Evolutionary conservation across 2,888 invertebrate genomes (phyloP).

Genomic region (Antheraea yamamai): DNA sequence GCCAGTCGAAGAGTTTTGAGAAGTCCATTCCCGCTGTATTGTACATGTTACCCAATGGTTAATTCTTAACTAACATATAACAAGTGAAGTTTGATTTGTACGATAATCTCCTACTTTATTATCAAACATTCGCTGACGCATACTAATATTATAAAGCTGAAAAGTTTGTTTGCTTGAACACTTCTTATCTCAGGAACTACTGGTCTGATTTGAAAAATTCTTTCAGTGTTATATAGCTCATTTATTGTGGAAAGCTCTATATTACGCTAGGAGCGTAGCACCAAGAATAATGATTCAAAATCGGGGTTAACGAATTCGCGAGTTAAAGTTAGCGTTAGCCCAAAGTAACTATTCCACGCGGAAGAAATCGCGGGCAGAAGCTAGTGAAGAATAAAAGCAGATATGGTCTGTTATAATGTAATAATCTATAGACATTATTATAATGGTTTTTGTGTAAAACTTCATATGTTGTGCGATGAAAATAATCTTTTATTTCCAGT

Average conservation of each 20-base stretch:
- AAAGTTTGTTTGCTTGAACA: too few species aligned
- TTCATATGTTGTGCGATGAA: background rate
- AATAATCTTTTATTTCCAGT: background rate
- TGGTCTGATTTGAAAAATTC: too few species aligned
- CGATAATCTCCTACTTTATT: background rate
- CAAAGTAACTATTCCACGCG: too few species aligned
- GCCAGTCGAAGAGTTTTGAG: slow-evolving; percentile 42
- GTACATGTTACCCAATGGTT: background rate
- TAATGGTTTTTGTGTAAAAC: background rate
- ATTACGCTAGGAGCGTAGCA: too few species aligned
- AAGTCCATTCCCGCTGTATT: slow-evolving; percentile 26
- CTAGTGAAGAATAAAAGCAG: background rate
- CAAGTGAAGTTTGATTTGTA: background rate
- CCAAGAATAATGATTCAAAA: too few species aligned
- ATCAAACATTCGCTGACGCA: background rate
- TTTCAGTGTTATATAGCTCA: too few species aligned
- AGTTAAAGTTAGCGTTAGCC: too few species aligned
- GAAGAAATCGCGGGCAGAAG: too few species aligned
- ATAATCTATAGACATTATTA: background rate
- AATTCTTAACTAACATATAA: background rate
- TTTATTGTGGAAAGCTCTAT: too few species aligned
- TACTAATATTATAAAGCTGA: too few species aligned
- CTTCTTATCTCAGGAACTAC: too few species aligned
- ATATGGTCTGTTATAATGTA: background rate
- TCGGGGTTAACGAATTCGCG: too few species aligned